phyloP scores from a whole-genome alignment of 2,113 vertebrate genomes.

The Oplegnathus fasciatus region DNA sequence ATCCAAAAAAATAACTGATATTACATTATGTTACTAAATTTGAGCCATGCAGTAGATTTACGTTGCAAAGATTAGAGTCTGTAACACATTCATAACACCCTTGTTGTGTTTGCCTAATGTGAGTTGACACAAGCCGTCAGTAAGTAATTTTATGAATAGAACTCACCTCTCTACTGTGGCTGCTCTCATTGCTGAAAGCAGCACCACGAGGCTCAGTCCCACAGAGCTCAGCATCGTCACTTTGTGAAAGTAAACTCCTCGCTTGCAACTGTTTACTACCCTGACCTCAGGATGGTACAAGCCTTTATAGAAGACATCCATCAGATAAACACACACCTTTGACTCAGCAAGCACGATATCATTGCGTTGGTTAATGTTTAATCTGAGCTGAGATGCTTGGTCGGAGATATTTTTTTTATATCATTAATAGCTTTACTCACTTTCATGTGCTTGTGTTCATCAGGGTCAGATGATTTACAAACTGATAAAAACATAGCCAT shows the following conservation, averaged over 20 bases:
- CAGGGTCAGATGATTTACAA: background rate
- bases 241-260: background rate
- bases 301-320: constrained; percentile 31
- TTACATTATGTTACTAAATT: too few relatives aligned
- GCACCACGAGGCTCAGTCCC: constrained; percentile 36
- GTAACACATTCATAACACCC: background rate
- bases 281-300: background rate
- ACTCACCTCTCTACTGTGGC: constrained; percentile 60
- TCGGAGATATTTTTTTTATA: too few relatives aligned
- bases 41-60: too few relatives aligned
- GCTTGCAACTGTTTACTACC: background rate
- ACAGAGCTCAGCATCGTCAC: constrained; percentile 18
- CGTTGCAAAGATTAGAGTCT: too few relatives aligned
- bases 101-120: background rate
- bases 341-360: background rate
- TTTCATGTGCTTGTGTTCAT: too few relatives aligned
- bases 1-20: too few relatives aligned
- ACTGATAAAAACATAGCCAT: background rate
- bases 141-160: background rate
- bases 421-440: too few relatives aligned
- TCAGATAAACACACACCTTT: constrained; percentile 60
- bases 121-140: background rate
- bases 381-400: background rate
- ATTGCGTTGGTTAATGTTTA: constrained; percentile 40
- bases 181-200: constrained; percentile 42